Percentiles rank a stretch among this genome's conserved stretches.
Conservation (phyloP, 2,797 vertebrate genomes). For the Phrynocephalus forsythii region DNA sequence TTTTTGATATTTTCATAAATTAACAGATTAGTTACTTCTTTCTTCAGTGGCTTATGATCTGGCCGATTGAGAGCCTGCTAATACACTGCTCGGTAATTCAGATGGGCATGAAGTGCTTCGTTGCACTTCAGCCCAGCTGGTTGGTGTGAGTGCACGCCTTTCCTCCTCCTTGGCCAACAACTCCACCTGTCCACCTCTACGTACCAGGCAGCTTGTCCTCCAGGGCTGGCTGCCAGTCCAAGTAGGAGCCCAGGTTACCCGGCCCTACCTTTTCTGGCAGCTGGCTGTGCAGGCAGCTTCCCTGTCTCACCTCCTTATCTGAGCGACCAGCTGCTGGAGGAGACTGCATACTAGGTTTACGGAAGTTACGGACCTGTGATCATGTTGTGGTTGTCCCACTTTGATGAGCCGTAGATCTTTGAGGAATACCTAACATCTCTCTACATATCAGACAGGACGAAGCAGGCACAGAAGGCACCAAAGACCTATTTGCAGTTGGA, state of each 20-base stretch:
- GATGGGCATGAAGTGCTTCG: too few relatives aligned
- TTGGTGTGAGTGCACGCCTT: too few relatives aligned
- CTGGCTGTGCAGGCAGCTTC: too few relatives aligned
- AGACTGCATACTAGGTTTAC: background rate
- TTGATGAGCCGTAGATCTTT: constrained; percentile 18
- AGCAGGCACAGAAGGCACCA: background rate
- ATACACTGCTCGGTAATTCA: background rate
- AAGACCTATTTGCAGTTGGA: background rate
- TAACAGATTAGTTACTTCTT: background rate
- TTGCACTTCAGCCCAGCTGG: too few relatives aligned
- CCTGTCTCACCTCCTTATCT: too few relatives aligned
- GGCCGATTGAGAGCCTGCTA: background rate
- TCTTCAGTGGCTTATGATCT: background rate
- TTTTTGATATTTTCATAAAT: background rate
- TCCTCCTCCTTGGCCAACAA: too few relatives aligned
- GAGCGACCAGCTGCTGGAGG: too few relatives aligned
- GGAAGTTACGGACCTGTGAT: constrained; percentile 5
- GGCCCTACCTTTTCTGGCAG: too few relatives aligned
- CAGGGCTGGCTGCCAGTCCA: too few relatives aligned
- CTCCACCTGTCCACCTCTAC: too few relatives aligned
- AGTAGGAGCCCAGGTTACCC: too few relatives aligned
- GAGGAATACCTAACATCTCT: background rate
- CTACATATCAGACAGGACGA: background rate
- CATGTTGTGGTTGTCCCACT: accelerated
- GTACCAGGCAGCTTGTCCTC: too few relatives aligned